Evolutionary conservation across 2,888 invertebrate species (phyloP).

Genomic region (Cephus pygmeus): DNA sequence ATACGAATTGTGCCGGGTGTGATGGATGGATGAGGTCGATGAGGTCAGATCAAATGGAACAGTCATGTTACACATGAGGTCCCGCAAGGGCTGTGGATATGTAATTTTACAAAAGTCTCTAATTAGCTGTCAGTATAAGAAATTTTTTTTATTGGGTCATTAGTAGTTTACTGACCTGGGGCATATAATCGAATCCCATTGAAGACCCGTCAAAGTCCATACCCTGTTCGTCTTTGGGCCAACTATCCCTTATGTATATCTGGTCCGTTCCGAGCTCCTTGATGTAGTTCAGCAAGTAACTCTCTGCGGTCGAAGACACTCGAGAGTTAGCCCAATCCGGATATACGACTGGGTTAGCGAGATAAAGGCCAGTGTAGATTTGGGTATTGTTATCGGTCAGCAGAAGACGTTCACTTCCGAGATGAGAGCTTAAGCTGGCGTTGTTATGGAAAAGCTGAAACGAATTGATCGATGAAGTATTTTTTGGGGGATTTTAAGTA

Average conservation of each 20-base stretch:
- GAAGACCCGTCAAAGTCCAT: neutral
- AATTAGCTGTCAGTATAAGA: too few relatives aligned
- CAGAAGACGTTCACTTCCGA: slow-evolving; percentile 20
- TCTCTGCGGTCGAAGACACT: slow-evolving; percentile 14
- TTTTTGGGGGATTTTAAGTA: neutral
- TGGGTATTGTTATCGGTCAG: slow-evolving; percentile 14
- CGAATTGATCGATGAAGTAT: neutral
- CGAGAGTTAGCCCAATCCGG: slow-evolving; percentile 37
- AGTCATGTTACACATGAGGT: slow-evolving; percentile 32
- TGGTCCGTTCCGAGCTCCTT: slow-evolving; percentile 17
- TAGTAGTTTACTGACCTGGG: slow-evolving; percentile 28
- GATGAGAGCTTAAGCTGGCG: neutral
- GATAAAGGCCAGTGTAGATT: slow-evolving; percentile 30
- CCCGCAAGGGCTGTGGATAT: slow-evolving; percentile 16
- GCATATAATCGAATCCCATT: slow-evolving; percentile 37
- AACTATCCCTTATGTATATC: slow-evolving; percentile 36
- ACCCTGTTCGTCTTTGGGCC: slow-evolving; percentile 37
- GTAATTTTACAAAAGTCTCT: too few relatives aligned
- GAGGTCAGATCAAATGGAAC: slow-evolving; percentile 32
- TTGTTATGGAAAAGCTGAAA: neutral
- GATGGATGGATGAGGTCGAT: slow-evolving; percentile 23
- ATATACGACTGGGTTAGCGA: slow-evolving; percentile 30
- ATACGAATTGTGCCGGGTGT: slow-evolving; percentile 32
- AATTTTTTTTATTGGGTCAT: too few relatives aligned
- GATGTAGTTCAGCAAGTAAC: slow-evolving; percentile 29